Percentiles rank a stretch among this genome's conserved stretches.
Evolutionary conservation across 2,113 vertebrate species (phyloP).

Genomic region (Elachura formosa): DNA sequence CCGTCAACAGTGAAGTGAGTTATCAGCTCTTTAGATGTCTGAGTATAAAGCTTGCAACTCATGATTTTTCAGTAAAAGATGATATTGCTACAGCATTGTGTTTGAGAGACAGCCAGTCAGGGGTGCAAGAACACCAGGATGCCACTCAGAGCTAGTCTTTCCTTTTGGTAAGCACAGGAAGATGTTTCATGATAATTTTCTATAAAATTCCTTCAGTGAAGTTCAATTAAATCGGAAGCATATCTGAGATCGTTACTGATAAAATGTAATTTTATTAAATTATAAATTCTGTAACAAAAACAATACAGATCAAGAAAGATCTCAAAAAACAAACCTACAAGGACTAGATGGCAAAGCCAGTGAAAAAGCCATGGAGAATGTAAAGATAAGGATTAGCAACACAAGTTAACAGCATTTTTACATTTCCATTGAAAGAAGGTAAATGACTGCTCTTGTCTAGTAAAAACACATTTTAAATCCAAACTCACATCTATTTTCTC

Average conservation of each 20-base stretch:
- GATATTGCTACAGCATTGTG: rapidly evolving
- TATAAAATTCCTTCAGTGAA: not conserved
- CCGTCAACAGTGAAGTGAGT: not conserved
- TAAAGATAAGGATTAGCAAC: constrained; percentile 68
- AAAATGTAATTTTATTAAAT: constrained; percentile 86
- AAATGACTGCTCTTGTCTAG: constrained; percentile 66
- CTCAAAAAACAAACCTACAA: constrained; percentile 70
- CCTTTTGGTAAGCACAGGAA: not conserved
- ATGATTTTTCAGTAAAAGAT: not conserved
- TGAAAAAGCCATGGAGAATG: constrained; percentile 58
- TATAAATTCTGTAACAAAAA: constrained; percentile 81
- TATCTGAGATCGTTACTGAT: constrained; percentile 60
- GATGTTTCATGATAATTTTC: not conserved
- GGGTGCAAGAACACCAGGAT: not conserved
- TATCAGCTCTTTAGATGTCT: not conserved
- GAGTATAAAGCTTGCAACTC: not conserved
- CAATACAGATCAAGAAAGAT: constrained; percentile 69
- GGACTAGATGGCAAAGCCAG: constrained; percentile 72
- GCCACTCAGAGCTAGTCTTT: not conserved
- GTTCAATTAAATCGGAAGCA: constrained; percentile 24
- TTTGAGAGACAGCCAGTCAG: not conserved
- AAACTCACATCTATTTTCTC: constrained; percentile 72
- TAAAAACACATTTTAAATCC: constrained; percentile 67
- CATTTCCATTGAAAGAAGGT: constrained; percentile 65
- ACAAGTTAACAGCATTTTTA: constrained; percentile 69